A percentile compares a stretch with the other conserved stretches of the same genome.
These are phyloP conservation scores for Drosophila neocordata DNA, from an alignment of 1,140 invertebrate genomes.

Conservation along the genomic window DNA sequence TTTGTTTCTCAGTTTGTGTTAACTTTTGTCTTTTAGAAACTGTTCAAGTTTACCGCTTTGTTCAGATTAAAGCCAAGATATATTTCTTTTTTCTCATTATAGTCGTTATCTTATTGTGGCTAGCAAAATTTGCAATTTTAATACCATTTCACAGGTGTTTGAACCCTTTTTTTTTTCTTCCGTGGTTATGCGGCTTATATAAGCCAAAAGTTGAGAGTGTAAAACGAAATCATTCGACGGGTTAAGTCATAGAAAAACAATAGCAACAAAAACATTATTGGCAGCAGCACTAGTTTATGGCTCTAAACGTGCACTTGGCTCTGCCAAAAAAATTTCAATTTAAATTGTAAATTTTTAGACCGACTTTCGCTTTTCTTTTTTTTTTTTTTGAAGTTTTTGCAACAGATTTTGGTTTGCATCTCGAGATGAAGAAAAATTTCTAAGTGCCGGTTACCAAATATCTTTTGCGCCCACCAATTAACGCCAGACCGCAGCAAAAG, in stretches of 20 bases:
- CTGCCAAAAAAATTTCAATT: constrained; percentile 51
- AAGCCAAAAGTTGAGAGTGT: constrained; percentile 42
- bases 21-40: not conserved
- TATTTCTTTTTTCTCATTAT: constrained; percentile 1
- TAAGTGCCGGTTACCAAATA: constrained; percentile 40
- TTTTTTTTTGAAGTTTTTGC: constrained; percentile 11
- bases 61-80: not conserved
- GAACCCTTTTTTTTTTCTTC: not conserved
- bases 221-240: constrained; percentile 47
- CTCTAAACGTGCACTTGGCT: constrained; percentile 57
- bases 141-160: constrained; percentile 38
- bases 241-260: constrained; percentile 38
- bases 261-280: not conserved
- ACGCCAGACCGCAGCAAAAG: constrained; percentile 30
- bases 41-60: constrained; percentile 9
- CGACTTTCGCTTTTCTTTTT: constrained; percentile 63
- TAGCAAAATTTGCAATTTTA: constrained; percentile 60
- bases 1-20: not conserved
- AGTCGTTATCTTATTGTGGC: constrained; percentile 1
- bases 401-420: constrained; percentile 39
- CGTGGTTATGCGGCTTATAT: constrained; percentile 45
- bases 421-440: constrained; percentile 38
- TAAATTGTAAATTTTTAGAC: constrained; percentile 39
- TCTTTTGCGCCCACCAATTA: constrained; percentile 58
- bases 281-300: constrained; percentile 60